Conservation (phyloP, 92 coral and sea anemone species). For the Meandrina meandrites region DNA sequence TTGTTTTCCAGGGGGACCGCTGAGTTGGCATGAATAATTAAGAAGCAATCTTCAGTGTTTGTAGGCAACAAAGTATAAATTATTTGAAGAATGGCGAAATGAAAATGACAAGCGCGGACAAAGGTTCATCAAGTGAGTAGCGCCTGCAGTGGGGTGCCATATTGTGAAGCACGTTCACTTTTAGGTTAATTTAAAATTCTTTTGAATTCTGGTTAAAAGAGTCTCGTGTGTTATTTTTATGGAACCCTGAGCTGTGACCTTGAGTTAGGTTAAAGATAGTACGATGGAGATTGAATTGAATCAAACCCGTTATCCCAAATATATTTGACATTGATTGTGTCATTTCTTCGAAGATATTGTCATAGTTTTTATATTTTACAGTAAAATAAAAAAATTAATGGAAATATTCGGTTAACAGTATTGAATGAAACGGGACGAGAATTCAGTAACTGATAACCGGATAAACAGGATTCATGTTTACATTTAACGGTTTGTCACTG, state of each 20-base stretch:
- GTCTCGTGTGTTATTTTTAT: too few relatives aligned
- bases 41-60: conserved; percentile 1
- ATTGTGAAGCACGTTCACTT: neutral
- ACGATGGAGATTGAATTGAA: too few relatives aligned
- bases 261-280: neutral
- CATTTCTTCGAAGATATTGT: too few relatives aligned
- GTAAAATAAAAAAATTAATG: too few relatives aligned
- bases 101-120: neutral
- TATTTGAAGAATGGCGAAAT: conserved; percentile 6
- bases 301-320: too few relatives aligned
- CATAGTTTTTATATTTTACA: too few relatives aligned
- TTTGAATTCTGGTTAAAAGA: neutral
- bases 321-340: too few relatives aligned
- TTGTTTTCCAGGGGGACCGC: neutral
- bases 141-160: conserved; percentile 7
- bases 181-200: neutral
- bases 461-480: too few relatives aligned
- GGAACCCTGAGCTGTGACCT: neutral
- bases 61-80: conserved; percentile 15
- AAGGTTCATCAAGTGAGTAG: neutral
- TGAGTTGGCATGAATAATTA: conserved; percentile 12
- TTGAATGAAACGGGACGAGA: too few relatives aligned
- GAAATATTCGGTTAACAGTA: too few relatives aligned
- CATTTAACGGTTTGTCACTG: too few relatives aligned
- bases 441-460: too few relatives aligned